Conservation (phyloP, 2,888 invertebrate genomes). For the Aleiodes leptofemur region DNA sequence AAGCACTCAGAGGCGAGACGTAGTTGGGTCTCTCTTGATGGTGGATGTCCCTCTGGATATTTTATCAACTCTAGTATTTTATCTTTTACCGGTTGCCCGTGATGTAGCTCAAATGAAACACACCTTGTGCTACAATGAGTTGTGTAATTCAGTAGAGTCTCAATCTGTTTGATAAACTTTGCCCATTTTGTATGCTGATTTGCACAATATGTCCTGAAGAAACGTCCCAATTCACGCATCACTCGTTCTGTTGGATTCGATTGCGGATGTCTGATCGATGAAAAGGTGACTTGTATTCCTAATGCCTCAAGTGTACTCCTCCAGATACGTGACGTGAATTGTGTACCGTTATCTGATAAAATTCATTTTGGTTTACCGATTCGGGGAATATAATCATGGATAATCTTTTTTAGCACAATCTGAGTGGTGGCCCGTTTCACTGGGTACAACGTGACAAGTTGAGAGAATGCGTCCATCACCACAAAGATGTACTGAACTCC, state of each 20-base stretch:
- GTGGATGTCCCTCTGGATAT: not conserved
- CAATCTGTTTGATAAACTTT: not conserved
- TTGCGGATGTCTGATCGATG: conserved; percentile 31
- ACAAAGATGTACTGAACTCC: conserved; percentile 50
- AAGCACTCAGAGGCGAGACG: not conserved
- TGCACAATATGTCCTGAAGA: conserved; percentile 22
- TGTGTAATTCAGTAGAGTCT: conserved; percentile 32
- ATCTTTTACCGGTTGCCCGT: not conserved
- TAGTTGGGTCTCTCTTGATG: not conserved
- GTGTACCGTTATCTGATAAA: conserved; percentile 29
- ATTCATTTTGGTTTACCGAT: conserved; percentile 21
- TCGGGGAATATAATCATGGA: conserved; percentile 14
- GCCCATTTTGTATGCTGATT: conserved; percentile 24
- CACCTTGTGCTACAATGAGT: conserved; percentile 21
- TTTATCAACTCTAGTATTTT: not conserved
- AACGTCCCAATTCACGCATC: conserved; percentile 30
- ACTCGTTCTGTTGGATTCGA: conserved; percentile 39
- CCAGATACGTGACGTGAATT: conserved; percentile 28
- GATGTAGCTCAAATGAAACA: conserved; percentile 29
- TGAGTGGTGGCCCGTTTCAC: conserved; percentile 25
- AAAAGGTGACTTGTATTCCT: conserved; percentile 11
- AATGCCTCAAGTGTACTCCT: not conserved
- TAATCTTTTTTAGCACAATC: not conserved
- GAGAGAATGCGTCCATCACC: conserved; percentile 41
- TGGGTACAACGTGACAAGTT: not conserved